These are phyloP conservation scores for Aspidiotus rigidus DNA, from an alignment of 2,888 invertebrate genomes.

Conservation along the genomic window DNA sequence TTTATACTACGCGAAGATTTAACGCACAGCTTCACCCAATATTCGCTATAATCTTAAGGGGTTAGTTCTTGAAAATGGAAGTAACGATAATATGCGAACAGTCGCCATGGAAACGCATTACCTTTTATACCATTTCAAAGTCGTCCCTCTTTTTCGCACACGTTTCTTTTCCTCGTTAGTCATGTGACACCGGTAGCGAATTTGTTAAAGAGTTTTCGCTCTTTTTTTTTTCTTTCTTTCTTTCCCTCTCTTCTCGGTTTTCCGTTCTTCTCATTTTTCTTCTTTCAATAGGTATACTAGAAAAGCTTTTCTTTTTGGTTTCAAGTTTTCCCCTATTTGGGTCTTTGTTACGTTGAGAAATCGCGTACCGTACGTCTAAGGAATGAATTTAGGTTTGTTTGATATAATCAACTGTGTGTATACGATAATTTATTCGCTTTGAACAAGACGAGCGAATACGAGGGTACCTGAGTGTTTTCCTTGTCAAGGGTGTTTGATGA, in stretches of 20 bases:
- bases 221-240: not conserved
- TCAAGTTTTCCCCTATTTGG: no score
- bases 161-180: conserved; percentile 2
- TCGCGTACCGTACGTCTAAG: no score
- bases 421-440: no score
- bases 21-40: not conserved
- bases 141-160: not conserved
- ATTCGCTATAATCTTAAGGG: not conserved
- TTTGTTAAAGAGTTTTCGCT: no score
- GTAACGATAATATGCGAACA: not conserved
- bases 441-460: no score
- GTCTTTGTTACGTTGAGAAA: no score
- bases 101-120: not conserved
- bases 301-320: no score
- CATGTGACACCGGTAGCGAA: not conserved
- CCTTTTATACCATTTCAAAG: not conserved
- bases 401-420: no score
- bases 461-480: no score
- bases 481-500: no score
- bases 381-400: no score
- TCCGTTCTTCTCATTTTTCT: not conserved
- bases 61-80: not conserved
- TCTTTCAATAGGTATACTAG: no score
- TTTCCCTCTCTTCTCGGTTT: not conserved
- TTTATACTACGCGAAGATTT: not conserved